Evolutionary conservation across 2,888 invertebrate species (phyloP), one percentile per base, ranked within the genome.

Genomic region (Craniophora ligustri): DNA sequence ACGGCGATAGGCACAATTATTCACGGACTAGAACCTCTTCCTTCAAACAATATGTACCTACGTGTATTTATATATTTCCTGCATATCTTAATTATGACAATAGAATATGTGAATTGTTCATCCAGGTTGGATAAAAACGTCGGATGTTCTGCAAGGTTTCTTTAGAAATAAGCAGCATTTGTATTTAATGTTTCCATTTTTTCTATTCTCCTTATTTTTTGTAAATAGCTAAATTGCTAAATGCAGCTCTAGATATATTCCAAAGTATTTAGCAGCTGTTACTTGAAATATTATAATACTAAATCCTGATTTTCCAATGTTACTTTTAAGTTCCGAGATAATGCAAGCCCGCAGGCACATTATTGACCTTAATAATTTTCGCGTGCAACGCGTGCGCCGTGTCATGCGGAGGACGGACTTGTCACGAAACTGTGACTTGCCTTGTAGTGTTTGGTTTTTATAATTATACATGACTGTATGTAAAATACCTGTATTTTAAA

Each of bases 361-460:
- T 57, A 54, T 54, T 69, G 70, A 64, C 71, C 75, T 75, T 66
- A 78, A 72, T 70, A 11, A 74, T 71, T 58, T 74, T 71, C 50
- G 72, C 67, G 58, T 67, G 68, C 53, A 32, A 69, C 65, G 72
- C 75, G 64, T 57, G 67, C 64, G 61, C 46, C 51, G 42, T 8
- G 42, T 8, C 30, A 23, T 35, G 28, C n/a, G 57, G 78, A 83
- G 86, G 86, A 83, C 83, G 85, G 67, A 42, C 79, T 57, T 75
- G 84, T 86, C 88, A 87, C 87, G 88, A 87, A 55, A 42, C 32
- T 32, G 30, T 13, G 32, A 34, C 55, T 35, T 13, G 14, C 8
- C 36, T 19, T 39, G 67, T 32, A 46, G 63, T 39, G 67, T 35
- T 51, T 59, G 57, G 56, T 53, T 66, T 38, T 34, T 47, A 57